A percentile compares a stretch with the other conserved stretches of the same genome.
phyloP scores from a whole-genome alignment of 2,113 vertebrate genomes.

The Odontesthes bonariensis region DNA sequence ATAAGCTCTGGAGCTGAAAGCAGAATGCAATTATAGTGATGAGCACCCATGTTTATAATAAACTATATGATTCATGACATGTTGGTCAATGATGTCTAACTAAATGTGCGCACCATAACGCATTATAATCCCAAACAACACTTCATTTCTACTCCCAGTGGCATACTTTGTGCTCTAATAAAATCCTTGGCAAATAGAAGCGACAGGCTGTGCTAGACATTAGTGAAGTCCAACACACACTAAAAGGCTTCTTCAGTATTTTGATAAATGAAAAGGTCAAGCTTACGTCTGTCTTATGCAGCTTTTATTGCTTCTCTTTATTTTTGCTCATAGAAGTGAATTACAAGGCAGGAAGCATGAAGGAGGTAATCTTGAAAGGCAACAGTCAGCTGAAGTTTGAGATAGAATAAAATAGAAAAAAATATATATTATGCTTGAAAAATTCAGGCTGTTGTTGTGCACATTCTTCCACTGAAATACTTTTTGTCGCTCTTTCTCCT shows the following conservation, averaged over 20 bases:
- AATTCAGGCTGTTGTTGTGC: background rate
- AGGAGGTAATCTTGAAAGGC: constrained; percentile 12
- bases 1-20: constrained; percentile 27
- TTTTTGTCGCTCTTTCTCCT: constrained; percentile 4
- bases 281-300: no score
- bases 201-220: constrained; percentile 40
- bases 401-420: background rate
- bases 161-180: background rate
- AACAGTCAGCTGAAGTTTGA: background rate
- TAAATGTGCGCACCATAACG: constrained; percentile 12
- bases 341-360: background rate
- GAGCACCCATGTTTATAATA: constrained; percentile 22
- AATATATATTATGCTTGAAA: background rate
- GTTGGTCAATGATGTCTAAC: constrained; percentile 35
- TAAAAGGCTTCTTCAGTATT: constrained; percentile 6
- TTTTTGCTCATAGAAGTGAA: no score
- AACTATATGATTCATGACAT: constrained; percentile 43
- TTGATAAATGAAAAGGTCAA: no score
- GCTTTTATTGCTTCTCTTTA: constrained; percentile 19
- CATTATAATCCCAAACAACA: background rate
- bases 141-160: background rate
- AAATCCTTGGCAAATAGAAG: background rate
- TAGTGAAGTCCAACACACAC: constrained; percentile 34
- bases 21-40: constrained; percentile 12
- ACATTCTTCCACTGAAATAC: constrained; percentile 27